Conservation (phyloP, 2,888 invertebrate genomes). For the Ectropis crepuscularia region DNA sequence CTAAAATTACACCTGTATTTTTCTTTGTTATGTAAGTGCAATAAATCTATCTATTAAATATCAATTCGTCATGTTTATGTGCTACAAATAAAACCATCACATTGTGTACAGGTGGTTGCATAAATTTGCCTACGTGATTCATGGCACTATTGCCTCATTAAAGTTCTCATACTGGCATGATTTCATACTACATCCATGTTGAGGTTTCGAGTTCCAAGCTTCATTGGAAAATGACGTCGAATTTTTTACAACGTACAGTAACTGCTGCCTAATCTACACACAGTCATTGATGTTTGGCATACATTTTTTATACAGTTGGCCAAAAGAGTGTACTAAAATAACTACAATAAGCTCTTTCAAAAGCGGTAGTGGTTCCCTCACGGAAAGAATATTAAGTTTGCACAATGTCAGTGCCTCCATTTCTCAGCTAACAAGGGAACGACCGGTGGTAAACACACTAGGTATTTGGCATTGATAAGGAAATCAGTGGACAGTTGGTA, state of each 20-base stretch:
- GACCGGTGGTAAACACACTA: conserved; percentile 9
- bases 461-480: conserved; percentile 21
- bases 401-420: conserved; percentile 22
- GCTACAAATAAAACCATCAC: too few species aligned
- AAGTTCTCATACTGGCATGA: conserved; percentile 17
- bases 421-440: conserved; percentile 32
- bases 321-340: not conserved
- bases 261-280: conserved; percentile 43
- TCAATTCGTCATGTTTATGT: too few species aligned
- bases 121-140: conserved; percentile 19
- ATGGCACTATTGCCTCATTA: conserved; percentile 1
- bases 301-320: conserved; percentile 6
- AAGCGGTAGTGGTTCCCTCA: not conserved
- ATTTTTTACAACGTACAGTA: conserved; percentile 36
- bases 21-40: too few species aligned
- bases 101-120: too few species aligned
- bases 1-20: too few species aligned
- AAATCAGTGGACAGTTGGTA: conserved; percentile 11
- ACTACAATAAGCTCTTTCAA: not conserved
- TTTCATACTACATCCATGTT: conserved; percentile 35
- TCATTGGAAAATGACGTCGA: conserved; percentile 34
- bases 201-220: conserved; percentile 71
- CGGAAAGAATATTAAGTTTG: not conserved
- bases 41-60: too few species aligned
- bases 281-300: conserved; percentile 32